Conservation (phyloP, 2,888 invertebrate genomes). For the Dolomedes plantarius region DNA sequence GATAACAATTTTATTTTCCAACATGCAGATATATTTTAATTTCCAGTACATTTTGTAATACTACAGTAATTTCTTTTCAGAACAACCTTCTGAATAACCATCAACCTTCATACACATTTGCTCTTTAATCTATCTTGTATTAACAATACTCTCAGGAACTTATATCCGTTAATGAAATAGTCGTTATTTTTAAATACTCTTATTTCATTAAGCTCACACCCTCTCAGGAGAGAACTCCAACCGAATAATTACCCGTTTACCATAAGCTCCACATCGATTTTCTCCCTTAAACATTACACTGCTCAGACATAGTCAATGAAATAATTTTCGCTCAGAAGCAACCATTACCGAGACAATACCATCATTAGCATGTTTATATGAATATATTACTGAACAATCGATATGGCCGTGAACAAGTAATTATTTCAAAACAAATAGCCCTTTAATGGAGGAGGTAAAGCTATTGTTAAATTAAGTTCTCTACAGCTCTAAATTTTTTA, state of each 20-base stretch:
- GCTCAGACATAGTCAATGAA: neutral
- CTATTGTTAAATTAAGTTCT: too few relatives aligned
- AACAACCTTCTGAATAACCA: too few relatives aligned
- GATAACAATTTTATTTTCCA: too few relatives aligned
- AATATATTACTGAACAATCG: neutral
- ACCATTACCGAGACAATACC: neutral
- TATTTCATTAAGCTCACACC: neutral
- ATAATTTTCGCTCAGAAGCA: neutral
- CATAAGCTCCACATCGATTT: neutral
- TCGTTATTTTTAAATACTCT: too few relatives aligned
- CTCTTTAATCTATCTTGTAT: too few relatives aligned
- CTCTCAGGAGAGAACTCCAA: neutral
- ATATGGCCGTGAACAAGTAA: neutral
- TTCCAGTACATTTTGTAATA: too few relatives aligned
- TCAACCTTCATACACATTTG: too few relatives aligned
- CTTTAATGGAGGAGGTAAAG: neutral
- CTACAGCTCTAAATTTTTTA: too few relatives aligned
- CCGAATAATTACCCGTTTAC: neutral
- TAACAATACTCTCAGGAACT: too few relatives aligned
- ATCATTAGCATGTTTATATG: neutral
- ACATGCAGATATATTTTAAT: too few relatives aligned
- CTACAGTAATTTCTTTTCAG: too few relatives aligned
- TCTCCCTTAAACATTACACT: neutral
- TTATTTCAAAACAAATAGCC: neutral
- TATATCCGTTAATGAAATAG: too few relatives aligned